phyloP scores from a whole-genome alignment of 2,113 vertebrate species.

The Hirundichthys speculiger region DNA sequence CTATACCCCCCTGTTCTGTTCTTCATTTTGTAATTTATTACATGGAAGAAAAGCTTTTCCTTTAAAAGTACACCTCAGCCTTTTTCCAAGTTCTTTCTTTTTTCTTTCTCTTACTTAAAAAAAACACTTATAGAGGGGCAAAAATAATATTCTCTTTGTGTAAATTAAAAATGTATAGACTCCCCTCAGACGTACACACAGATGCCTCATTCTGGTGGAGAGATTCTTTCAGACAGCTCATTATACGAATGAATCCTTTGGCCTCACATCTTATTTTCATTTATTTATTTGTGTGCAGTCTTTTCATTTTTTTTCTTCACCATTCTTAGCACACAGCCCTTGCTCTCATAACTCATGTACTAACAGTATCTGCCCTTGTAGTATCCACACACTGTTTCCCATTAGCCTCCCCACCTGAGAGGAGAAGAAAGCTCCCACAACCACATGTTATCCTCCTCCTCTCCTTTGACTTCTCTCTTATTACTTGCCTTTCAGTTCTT shows the following conservation, averaged over 20 bases:
- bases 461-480: conserved; percentile 39
- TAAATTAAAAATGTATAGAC: no score
- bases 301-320: background rate
- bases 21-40: background rate
- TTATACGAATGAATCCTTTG: no score
- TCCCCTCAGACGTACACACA: no score
- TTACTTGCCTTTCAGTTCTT: conserved; percentile 48
- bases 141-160: no score
- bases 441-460: conserved; percentile 25
- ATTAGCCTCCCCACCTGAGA: conserved; percentile 23
- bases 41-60: background rate
- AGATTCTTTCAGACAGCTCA: no score
- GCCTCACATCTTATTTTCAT: no score
- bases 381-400: conserved; percentile 24
- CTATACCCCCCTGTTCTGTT: conserved; percentile 5
- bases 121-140: no score
- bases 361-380: conserved; percentile 9
- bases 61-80: background rate
- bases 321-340: background rate
- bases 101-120: background rate
- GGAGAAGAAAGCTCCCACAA: conserved; percentile 11
- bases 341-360: background rate
- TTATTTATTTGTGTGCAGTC: background rate
- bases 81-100: background rate
- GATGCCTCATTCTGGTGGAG: no score